These are phyloP conservation scores for Drosophila lutescens DNA, from an alignment of 2,888 invertebrate species.

Conservation along the genomic window DNA sequence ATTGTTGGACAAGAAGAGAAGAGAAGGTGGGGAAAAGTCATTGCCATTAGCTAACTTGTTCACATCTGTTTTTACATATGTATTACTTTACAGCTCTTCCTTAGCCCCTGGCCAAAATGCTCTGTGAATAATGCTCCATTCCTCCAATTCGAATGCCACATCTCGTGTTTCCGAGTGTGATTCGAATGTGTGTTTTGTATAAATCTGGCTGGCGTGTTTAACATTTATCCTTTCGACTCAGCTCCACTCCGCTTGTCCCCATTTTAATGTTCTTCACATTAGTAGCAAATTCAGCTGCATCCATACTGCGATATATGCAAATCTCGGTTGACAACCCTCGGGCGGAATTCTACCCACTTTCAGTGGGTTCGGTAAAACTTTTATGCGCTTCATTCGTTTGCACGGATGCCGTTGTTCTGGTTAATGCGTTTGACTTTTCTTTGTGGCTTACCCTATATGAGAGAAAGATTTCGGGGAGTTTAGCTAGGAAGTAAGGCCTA, in stretches of 20 bases:
- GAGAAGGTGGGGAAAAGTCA: not conserved
- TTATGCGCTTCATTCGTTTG: slow-evolving; percentile 42
- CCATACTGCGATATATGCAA: slow-evolving; percentile 54
- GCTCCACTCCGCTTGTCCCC: slow-evolving; percentile 13
- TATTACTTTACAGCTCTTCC: slow-evolving; percentile 61
- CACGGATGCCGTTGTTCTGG: slow-evolving; percentile 49
- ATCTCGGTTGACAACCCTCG: slow-evolving; percentile 47
- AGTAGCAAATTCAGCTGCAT: slow-evolving; percentile 45
- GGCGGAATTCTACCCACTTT: slow-evolving; percentile 34
- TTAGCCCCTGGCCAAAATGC: slow-evolving; percentile 55
- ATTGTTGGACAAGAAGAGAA: not conserved
- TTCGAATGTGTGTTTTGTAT: slow-evolving; percentile 30
- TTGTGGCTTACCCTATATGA: slow-evolving; percentile 22
- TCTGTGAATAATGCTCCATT: slow-evolving; percentile 68
- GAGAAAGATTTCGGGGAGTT: not conserved
- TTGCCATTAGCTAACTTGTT: slow-evolving; percentile 67
- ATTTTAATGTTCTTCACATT: slow-evolving; percentile 58
- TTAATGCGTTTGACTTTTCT: slow-evolving; percentile 66
- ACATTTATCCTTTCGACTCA: slow-evolving; percentile 54
- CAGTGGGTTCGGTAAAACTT: slow-evolving; percentile 34
- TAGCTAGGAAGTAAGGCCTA: not conserved
- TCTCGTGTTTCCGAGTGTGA: slow-evolving; percentile 9
- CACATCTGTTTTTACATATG: slow-evolving; percentile 73
- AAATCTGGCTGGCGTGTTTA: slow-evolving; percentile 55
- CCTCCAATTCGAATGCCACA: slow-evolving; percentile 26